phyloP scores from a whole-genome alignment of 2,888 invertebrate species.

The Drosophila mercatorum region DNA sequence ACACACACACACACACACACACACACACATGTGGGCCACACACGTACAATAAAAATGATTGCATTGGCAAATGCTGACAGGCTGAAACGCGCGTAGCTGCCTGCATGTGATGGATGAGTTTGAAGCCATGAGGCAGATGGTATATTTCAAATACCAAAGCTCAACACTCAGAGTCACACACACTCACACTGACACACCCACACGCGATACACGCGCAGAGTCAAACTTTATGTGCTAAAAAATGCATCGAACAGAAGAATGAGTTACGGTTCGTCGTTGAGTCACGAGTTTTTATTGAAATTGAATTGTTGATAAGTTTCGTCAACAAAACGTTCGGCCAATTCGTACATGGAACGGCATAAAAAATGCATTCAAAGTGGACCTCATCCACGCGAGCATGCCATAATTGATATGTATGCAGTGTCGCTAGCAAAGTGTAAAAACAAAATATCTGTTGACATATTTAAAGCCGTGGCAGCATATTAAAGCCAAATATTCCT shows the following conservation, averaged over 20 bases:
- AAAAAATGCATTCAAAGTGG: conserved; percentile 31
- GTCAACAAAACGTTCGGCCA: conserved; percentile 73
- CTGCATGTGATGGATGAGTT: conserved; percentile 80
- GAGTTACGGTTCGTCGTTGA: conserved; percentile 50
- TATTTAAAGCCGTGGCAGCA: neutral
- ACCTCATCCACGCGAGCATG: conserved; percentile 9
- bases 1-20: conserved; percentile 15
- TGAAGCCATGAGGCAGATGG: conserved; percentile 76
- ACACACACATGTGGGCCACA: conserved; percentile 6
- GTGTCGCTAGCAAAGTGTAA: conserved; percentile 18
- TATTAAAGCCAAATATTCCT: too few relatives aligned
- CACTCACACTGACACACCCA: neutral
- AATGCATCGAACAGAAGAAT: conserved; percentile 70
- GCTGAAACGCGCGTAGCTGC: conserved; percentile 45
- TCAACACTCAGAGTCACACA: conserved; percentile 38
- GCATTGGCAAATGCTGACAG: conserved; percentile 73
- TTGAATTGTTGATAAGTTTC: conserved; percentile 80
- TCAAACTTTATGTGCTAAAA: conserved; percentile 55
- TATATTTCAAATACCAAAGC: conserved; percentile 79
- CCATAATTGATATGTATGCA: conserved; percentile 71
- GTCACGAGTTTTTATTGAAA: conserved; percentile 77
- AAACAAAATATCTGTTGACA: conserved; percentile 39
- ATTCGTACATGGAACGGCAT: conserved; percentile 24
- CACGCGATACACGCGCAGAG: conserved; percentile 21
- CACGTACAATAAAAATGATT: conserved; percentile 73